Base-by-base conservation (phyloP, 2,888 invertebrate species). In the Apodemia zela region DNA sequence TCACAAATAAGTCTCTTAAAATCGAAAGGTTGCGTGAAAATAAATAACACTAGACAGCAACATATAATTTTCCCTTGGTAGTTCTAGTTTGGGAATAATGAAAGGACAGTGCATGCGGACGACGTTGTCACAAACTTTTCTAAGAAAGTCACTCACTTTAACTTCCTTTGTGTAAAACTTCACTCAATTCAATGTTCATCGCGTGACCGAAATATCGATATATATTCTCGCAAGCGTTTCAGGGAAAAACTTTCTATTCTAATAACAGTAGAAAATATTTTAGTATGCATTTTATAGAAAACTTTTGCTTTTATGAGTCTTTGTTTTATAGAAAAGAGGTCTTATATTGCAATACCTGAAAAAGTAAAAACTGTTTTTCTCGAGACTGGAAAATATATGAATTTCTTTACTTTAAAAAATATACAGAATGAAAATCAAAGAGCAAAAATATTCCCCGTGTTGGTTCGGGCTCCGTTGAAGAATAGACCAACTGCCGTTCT, bases 131-230 rank as follows among this genome's bases (percentile, higher is more conserved):
- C 49, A 21, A 62, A 62, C 17, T 62, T 62, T 58, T 25, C 45
- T 13, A 58, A 62, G 42, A 18, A 49, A 49, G 49, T 67, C 65
- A 66, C 60, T 67, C 61, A 61, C 66, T 65, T 63, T 66, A 69
- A 68, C 66, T 69, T 70, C 66, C 66, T 69, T 69, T 70, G 68
- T 70, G 63, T 38, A 60, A 63, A 72, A 70, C 65, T 71, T 72
- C 69, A 66, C 68, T 69, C 69, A 66, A 70, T 68, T 69, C 42
- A 51, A 65, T 65, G 65, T 68, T 68, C 68, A 64, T 69, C 60
- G 61, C 69, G 69, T 71, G 71, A 71, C 69, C 66, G 59, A 65
- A 68, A 71, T 71, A 71, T 67, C 65, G 66, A 66, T 62, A 18
- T 61, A 58, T 25, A 58, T 25, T 59, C 33, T 38, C 58, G 42